phyloP scores from a whole-genome alignment of 1,140 invertebrate species.

The Eumeta japonica region DNA sequence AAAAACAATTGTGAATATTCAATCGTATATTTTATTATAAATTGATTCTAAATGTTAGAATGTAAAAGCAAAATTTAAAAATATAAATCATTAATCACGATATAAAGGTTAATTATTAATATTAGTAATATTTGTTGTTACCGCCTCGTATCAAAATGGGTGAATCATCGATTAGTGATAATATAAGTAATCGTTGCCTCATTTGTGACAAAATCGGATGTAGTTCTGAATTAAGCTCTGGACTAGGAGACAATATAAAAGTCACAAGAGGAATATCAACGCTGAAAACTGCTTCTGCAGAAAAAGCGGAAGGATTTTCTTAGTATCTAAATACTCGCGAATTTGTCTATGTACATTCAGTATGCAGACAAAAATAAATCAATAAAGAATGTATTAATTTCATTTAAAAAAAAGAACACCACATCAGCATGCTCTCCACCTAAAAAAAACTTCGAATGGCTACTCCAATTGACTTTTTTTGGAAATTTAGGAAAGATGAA shows the following conservation, averaged over 20 bases:
- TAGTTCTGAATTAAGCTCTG: neutral
- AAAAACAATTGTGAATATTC: no score
- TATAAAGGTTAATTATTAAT: no score
- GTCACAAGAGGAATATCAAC: neutral
- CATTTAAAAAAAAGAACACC: no score
- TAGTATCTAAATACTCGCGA: constrained; percentile 1
- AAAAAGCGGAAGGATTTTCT: neutral
- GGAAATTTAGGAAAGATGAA: neutral
- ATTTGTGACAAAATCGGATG: neutral
- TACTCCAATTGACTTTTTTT: neutral
- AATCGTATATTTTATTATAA: no score
- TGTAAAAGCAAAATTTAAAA: no score
- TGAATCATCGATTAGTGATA: constrained; percentile 1
- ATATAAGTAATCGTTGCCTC: neutral
- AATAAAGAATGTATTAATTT: constrained; percentile 1
- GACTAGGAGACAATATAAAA: neutral
- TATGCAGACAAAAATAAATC: constrained; percentile 1
- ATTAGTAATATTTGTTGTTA: neutral
- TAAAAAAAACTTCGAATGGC: neutral
- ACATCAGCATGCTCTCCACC: neutral
- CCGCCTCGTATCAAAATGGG: constrained; percentile 1
- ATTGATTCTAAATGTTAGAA: no score
- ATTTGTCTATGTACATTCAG: constrained; percentile 1
- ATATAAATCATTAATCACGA: no score
- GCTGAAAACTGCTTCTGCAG: neutral